Evolutionary conservation across 2,113 vertebrate species (phyloP).

Genomic region (Brienomyrus brachyistius): DNA sequence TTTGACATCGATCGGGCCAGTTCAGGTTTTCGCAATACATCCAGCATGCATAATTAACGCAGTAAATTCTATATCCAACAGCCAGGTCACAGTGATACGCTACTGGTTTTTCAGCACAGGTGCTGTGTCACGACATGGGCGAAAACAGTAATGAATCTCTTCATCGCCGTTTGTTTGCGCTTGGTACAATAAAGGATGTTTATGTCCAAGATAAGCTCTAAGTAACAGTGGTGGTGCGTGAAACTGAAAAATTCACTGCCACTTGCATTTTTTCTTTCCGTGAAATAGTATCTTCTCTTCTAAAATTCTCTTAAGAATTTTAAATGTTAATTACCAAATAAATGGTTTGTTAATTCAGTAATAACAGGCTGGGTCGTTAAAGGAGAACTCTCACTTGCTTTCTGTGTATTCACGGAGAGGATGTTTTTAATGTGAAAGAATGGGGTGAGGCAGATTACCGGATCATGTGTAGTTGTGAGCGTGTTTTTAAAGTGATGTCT

Average conservation of each 20-base stretch:
- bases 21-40: constrained; percentile 76
- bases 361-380: neutral
- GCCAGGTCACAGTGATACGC: constrained; percentile 55
- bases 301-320: neutral
- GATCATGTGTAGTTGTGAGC: neutral
- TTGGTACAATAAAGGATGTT: neutral
- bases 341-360: neutral
- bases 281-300: neutral
- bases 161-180: neutral
- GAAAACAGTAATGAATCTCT: neutral
- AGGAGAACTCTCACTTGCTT: neutral
- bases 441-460: neutral
- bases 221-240: neutral
- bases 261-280: neutral
- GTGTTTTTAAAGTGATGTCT: constrained; percentile 2
- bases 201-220: neutral
- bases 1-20: constrained; percentile 76
- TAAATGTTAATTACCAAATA: neutral
- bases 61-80: constrained; percentile 66
- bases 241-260: neutral
- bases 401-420: neutral
- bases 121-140: neutral
- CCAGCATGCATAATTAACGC: constrained; percentile 74
- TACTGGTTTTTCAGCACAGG: constrained; percentile 48
- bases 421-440: constrained; percentile 14